A percentile compares a stretch with the other conserved stretches of the same genome.
phyloP scores from a whole-genome alignment of 2,888 invertebrate species.

The Peribatodes rhomboidaria region DNA sequence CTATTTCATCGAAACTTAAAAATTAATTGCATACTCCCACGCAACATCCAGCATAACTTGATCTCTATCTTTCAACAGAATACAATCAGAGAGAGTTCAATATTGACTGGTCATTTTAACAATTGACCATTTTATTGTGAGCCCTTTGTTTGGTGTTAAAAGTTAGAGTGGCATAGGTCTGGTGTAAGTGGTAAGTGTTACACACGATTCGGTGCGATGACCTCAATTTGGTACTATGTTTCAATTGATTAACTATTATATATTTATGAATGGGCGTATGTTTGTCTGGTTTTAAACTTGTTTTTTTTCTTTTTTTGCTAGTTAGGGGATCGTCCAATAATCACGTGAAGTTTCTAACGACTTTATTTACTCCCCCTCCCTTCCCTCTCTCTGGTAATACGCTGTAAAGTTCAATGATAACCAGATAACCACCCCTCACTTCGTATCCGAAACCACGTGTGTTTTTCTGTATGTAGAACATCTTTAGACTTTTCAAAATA shows the following conservation, averaged over 20 bases:
- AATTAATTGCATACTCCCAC: conserved; percentile 21
- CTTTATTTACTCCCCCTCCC: no score
- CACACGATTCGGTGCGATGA: conserved; percentile 10
- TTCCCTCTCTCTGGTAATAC: no score
- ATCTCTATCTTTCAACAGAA: neutral
- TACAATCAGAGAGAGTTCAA: neutral
- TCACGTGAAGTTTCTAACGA: no score
- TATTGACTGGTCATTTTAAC: neutral
- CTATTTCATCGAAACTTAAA: conserved; percentile 9
- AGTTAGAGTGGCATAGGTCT: neutral
- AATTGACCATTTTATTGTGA: conserved; percentile 15
- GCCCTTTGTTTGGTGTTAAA: neutral
- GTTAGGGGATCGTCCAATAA: no score
- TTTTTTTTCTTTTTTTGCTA: conserved; percentile 2
- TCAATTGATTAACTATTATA: conserved; percentile 18
- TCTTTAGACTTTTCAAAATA: no score
- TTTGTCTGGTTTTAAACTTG: conserved; percentile 19
- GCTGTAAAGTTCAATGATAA: no score
- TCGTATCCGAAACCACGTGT: no score
- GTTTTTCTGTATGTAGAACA: no score
- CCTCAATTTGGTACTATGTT: conserved; percentile 11
- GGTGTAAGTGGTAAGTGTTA: neutral
- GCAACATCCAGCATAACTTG: conserved; percentile 13
- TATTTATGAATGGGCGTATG: conserved; percentile 41
- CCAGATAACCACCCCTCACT: no score